phyloP scores from a whole-genome alignment of 2,797 vertebrate genomes.

The Trachops cirrhosus region DNA sequence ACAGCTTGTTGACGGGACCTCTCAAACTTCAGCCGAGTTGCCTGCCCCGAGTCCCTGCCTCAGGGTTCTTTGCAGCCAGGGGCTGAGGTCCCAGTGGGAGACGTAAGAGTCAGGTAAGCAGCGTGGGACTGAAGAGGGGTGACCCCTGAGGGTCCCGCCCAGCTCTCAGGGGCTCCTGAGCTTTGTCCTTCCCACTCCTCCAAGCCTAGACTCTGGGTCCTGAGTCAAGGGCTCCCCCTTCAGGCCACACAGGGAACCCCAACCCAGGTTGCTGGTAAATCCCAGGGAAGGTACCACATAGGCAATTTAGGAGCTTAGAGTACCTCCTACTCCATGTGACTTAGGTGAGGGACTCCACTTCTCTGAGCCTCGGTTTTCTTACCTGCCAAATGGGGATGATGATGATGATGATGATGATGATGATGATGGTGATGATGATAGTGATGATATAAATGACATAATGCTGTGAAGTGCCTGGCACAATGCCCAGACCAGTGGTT shows the following conservation, averaged over 20 bases:
- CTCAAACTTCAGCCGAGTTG: background rate
- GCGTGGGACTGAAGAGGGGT: fast-evolving
- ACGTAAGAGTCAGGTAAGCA: background rate
- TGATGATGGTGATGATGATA: background rate
- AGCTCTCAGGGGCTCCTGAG: background rate
- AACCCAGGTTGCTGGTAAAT: background rate
- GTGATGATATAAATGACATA: background rate
- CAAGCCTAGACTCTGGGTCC: background rate
- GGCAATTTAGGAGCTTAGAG: too few species aligned
- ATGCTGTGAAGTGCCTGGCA: background rate
- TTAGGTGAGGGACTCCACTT: background rate
- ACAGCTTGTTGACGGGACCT: background rate
- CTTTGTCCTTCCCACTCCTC: background rate
- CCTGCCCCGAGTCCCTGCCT: background rate
- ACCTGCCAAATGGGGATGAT: background rate
- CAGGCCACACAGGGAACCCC: background rate
- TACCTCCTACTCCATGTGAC: background rate
- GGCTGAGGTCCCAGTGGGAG: background rate
- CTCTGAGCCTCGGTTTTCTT: background rate
- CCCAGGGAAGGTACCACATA: background rate
- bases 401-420: background rate
- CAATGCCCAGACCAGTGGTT: background rate
- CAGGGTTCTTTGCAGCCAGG: background rate
- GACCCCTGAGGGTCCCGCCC: background rate
- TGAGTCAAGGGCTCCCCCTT: slow-evolving; percentile 11